Conservation (phyloP, 2,113 vertebrate species). For the Sorex araneus region DNA sequence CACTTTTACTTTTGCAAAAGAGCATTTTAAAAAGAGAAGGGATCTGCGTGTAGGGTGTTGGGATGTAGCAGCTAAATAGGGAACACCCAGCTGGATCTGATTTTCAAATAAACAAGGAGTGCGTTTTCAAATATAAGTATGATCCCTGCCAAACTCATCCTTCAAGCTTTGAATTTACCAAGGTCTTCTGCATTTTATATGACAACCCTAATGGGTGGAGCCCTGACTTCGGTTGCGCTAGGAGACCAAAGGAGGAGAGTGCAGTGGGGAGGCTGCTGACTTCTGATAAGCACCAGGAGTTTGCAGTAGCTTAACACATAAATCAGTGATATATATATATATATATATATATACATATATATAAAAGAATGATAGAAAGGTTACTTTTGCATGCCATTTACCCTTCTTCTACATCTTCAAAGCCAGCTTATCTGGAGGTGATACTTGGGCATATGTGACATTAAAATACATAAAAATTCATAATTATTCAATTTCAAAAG, state of each 20-base stretch:
- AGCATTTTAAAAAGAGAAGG: not conserved
- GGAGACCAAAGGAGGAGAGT: not conserved
- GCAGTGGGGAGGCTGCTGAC: no score
- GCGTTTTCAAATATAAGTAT: not conserved
- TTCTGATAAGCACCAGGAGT: not conserved
- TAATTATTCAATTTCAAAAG: slow-evolving; percentile 14
- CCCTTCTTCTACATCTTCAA: not conserved
- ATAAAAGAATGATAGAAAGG: not conserved
- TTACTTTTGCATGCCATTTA: not conserved
- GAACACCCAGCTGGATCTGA: not conserved
- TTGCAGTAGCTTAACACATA: not conserved
- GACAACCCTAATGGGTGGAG: not conserved
- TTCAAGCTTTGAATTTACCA: not conserved
- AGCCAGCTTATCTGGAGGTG: not conserved
- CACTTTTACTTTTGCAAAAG: not conserved
- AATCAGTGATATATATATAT: not conserved
- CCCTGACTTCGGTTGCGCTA: not conserved
- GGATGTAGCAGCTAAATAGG: not conserved
- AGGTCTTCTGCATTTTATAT: not conserved
- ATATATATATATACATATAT: not conserved
- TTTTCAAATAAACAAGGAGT: not conserved
- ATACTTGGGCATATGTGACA: not conserved
- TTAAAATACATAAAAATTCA: not conserved
- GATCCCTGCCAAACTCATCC: not conserved
- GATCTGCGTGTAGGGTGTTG: not conserved